These are phyloP conservation scores for Riptortus pedestris DNA, from an alignment of 1,140 invertebrate genomes.

Conservation along the genomic window DNA sequence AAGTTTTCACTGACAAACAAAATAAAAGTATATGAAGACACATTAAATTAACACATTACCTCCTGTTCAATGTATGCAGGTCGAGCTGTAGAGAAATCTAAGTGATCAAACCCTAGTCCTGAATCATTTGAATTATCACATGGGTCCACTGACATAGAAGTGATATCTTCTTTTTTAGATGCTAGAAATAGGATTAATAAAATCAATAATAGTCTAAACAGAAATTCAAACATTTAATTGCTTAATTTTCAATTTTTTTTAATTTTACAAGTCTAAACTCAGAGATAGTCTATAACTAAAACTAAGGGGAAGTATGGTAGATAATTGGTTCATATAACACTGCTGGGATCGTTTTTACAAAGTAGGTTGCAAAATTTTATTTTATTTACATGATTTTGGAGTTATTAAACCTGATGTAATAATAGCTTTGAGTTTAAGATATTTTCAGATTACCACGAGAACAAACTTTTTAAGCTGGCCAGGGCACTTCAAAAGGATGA, in stretches of 20 bases:
- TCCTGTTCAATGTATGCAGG: neutral
- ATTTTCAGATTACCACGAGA: too few relatives aligned
- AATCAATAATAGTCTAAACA: neutral
- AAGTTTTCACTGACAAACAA: too few relatives aligned
- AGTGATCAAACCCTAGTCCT: slow-evolving; percentile 62
- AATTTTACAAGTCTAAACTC: neutral
- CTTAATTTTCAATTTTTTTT: neutral
- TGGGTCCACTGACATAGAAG: slow-evolving; percentile 27
- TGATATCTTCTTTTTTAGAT: slow-evolving; percentile 20
- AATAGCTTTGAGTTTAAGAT: too few relatives aligned
- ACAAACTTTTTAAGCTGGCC: too few relatives aligned
- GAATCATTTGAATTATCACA: slow-evolving; percentile 79
- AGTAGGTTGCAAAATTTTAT: too few relatives aligned
- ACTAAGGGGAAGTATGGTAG: neutral
- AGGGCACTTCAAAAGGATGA: too few relatives aligned
- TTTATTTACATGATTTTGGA: too few relatives aligned
- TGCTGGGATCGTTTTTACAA: too few relatives aligned
- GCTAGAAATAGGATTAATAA: neutral
- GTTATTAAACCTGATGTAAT: too few relatives aligned
- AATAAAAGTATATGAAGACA: too few relatives aligned
- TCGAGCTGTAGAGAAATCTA: slow-evolving; percentile 30
- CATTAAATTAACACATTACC: neutral
- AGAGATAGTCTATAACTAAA: neutral
- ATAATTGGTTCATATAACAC: neutral
- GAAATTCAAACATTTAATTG: neutral